A percentile compares a stretch with the other conserved stretches of the same genome.
These are phyloP conservation scores for Nylanderia fulva DNA, from an alignment of 1,140 invertebrate species.

Conservation along the genomic window DNA sequence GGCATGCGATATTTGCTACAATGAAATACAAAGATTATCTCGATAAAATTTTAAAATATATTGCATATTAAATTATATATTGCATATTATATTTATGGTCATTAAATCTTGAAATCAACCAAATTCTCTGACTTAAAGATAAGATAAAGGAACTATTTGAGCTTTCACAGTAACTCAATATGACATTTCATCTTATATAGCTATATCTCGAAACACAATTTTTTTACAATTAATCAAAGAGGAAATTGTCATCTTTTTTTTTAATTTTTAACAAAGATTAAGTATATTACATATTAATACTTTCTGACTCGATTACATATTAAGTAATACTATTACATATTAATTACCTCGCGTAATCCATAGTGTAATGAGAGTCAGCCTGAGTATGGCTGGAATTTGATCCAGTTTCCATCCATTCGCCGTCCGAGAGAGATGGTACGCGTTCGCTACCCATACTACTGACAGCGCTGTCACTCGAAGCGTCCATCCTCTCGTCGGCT, in stretches of 20 bases:
- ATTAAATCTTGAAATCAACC: background rate
- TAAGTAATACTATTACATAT: background rate
- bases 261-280: background rate
- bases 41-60: slow-evolving; percentile 3
- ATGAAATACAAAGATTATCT: slow-evolving; percentile 31
- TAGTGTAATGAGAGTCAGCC: slow-evolving; percentile 87
- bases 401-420: slow-evolving; percentile 95
- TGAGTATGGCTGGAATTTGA: slow-evolving; percentile 92
- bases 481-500: slow-evolving; percentile 90
- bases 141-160: slow-evolving; percentile 5
- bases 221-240: slow-evolving; percentile 7
- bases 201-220: background rate
- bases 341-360: slow-evolving; percentile 85
- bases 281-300: slow-evolving; percentile 52
- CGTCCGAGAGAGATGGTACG: slow-evolving; percentile 94
- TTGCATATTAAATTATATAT: background rate
- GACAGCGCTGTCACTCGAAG: slow-evolving; percentile 94
- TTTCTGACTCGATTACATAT: no score
- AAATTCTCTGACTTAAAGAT: background rate
- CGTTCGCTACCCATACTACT: slow-evolving; percentile 96
- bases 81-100: background rate
- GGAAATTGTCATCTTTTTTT: background rate
- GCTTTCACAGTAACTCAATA: background rate
- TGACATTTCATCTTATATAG: background rate
- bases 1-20: slow-evolving; percentile 91